Percentiles rank a stretch among this genome's conserved stretches.
These are phyloP conservation scores for Hirtodrosophila confusa DNA, from an alignment of 2,888 invertebrate genomes.

Conservation along the genomic window DNA sequence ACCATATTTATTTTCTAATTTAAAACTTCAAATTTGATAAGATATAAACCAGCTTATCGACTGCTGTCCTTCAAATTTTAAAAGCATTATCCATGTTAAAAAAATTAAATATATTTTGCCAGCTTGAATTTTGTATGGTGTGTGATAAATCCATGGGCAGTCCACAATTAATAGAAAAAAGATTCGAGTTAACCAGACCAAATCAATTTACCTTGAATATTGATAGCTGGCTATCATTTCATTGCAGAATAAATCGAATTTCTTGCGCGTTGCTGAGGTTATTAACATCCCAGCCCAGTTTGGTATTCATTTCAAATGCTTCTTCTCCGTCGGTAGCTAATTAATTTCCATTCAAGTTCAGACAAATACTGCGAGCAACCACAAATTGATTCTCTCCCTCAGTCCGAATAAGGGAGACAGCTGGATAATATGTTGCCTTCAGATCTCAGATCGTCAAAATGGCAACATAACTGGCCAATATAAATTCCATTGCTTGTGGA, in stretches of 20 bases:
- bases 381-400: slow-evolving; percentile 36
- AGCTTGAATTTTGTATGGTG: no score
- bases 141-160: no score
- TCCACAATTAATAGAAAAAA: slow-evolving; percentile 34
- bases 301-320: slow-evolving; percentile 18
- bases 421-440: neutral
- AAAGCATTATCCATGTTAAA: no score
- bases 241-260: slow-evolving; percentile 30
- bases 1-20: no score
- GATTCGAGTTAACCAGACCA: slow-evolving; percentile 7
- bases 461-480: slow-evolving; percentile 44
- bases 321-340: slow-evolving; percentile 47
- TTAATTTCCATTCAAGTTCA: slow-evolving; percentile 66
- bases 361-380: slow-evolving; percentile 28
- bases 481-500: slow-evolving; percentile 58
- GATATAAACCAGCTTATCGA: neutral
- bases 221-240: slow-evolving; percentile 40
- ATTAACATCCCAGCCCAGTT: slow-evolving; percentile 27
- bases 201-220: slow-evolving; percentile 40
- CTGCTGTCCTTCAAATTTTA: neutral
- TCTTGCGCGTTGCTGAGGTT: slow-evolving; percentile 20
- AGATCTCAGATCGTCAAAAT: slow-evolving; percentile 15
- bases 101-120: no score
- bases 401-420: neutral
- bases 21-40: neutral